Base-by-base conservation (phyloP, 2,797 vertebrate genomes). In the Miichthys miiuy region DNA sequence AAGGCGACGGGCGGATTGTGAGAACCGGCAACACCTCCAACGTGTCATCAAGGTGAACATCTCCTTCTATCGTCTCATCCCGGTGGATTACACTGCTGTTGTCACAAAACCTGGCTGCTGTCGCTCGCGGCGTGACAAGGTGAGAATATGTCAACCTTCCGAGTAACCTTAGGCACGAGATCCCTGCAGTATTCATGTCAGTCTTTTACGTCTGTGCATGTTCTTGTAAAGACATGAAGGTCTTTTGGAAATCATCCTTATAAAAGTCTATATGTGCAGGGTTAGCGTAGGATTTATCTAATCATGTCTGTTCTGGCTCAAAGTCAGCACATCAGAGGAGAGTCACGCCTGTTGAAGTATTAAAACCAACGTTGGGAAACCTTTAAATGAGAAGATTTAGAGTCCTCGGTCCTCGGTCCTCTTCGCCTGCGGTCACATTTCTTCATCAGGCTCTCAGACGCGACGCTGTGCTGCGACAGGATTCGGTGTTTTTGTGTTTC, bases 401-500 rank as follows among this genome's bases (percentile, higher is more conserved):
- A 9, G 2, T 38, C 41, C 54, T 27, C 20, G 0, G 8, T 44
- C n/a, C n/a, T 8, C 34, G 0, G 8, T 44, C n/a, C n/a, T 8
- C 34, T 62, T 23, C 2, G 44, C 61, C 76, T 23, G 51, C 63
- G 11, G 25, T 23, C 60, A n/a, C 34, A 23, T 16, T 52, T 79
- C 56, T 34, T 6, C 17, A 66, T 81, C 63, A 34, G 71, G 5
- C 42, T 71, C 47, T 75, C 48, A 9, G 44, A 63, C 13, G 47
- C 52, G 72, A 71, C 27, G 21, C 16, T 23, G 61, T 42, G 72
- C 72, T 61, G 63, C 38, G 6, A 54, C 56, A 18, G 38, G 72
- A 68, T 63, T 57, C 54, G 20, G 62, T 60, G 61, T 42, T 70
- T 17, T 23, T 14, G 68, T 42, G 48, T 64, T 77, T 72, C 47